These are phyloP conservation scores for Dorcus parallelipipedus DNA, from an alignment of 2,888 invertebrate genomes.

Conservation along the genomic window DNA sequence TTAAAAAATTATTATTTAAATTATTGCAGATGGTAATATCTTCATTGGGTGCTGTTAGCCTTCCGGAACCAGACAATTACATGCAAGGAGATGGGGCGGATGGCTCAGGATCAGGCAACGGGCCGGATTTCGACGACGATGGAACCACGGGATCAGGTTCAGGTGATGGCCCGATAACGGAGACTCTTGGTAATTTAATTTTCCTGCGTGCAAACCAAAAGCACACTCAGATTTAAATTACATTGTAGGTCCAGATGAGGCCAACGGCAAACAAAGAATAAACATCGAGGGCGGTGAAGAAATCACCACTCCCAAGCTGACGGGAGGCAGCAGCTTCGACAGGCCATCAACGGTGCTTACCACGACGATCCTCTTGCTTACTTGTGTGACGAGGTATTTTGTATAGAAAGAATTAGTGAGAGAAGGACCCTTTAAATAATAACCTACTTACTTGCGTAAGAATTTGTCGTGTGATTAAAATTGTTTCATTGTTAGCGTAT, in stretches of 20 bases:
- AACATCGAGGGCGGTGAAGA: background rate
- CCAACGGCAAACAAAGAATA: too few relatives aligned
- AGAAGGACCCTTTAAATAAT: background rate
- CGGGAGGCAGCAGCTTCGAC: background rate
- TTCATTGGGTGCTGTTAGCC: constrained; percentile 42
- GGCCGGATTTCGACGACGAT: constrained; percentile 46
- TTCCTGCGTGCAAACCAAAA: too few relatives aligned
- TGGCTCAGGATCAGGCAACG: constrained; percentile 45
- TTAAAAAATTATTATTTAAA: background rate
- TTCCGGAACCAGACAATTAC: constrained; percentile 43
- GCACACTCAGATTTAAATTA: too few relatives aligned
- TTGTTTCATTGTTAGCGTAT: constrained; percentile 1
- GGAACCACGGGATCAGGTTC: constrained; percentile 62
- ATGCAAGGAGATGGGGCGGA: constrained; percentile 47
- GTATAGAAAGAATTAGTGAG: background rate
- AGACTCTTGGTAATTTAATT: constrained; percentile 10
- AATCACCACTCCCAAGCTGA: background rate
- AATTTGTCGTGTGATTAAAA: background rate
- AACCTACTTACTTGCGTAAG: background rate
- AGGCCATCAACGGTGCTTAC: background rate
- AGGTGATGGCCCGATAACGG: constrained; percentile 34
- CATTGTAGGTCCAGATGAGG: too few relatives aligned
- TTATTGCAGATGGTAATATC: constrained; percentile 43
- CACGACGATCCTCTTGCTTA: background rate
- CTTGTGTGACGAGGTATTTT: background rate